Evolutionary conservation across 1,140 invertebrate genomes (phyloP), one percentile per base, ranked within the genome.

Genomic region (Drosophila sulfurigaster): DNA sequence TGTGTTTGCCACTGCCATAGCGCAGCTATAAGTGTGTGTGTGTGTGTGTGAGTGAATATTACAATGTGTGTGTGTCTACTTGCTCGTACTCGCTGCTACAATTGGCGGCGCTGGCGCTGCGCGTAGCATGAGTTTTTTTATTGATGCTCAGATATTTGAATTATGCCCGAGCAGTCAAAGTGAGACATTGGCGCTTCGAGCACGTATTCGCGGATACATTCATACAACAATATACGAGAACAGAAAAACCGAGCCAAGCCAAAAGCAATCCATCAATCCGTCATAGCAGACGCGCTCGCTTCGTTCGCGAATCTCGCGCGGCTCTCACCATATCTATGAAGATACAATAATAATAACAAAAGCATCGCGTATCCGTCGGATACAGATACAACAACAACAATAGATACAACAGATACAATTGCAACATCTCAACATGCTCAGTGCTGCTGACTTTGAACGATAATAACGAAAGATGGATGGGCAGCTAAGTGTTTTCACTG

Each of bases 131-230:
- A 68, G 82, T 92, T 92, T 92, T 92, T 92, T 92, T 92, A 92
- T 92, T 92, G 91, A 92, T 92, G 91, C 91, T 89, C 88, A 80
- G 91, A 92, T 91, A 92, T 92, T 92, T 92, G 88, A 92, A 92
- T 92, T 92, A 92, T 92, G 87, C 77, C 81, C 90, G 78, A 91
- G 79, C 91, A 93, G 92, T 93, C 92, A 92, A 93, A 92, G 80
- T 87, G 87, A 93, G 91, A 91, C 92, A 85, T 92, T 92, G 89
- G 92, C 92, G 91, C 89, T 83, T 92, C 79, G 79, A 92, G 88
- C 91, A 92, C 91, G 91, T 92, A 92, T 78, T 87, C 89, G 87
- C 91, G 91, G 89, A 89, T 85, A 81, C 85, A 82, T 62, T 86
- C 64, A 79, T 28, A 62, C 57, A 67, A 41, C 56, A 43, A 67